phyloP scores from a whole-genome alignment of 1,140 invertebrate species.

The Drosophila tropicalis region DNA sequence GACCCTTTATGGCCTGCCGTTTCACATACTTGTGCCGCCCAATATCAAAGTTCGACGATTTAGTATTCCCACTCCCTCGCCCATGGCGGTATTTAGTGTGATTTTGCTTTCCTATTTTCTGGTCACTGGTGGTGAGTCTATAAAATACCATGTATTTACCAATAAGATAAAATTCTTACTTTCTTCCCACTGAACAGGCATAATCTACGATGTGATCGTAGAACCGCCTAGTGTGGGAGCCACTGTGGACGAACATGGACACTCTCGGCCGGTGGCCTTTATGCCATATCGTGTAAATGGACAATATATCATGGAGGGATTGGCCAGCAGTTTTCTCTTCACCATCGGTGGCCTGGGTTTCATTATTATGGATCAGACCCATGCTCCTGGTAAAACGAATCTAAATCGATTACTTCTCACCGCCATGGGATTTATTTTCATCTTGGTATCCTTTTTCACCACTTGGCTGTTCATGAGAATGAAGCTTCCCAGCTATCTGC shows the following conservation, averaged over 20 bases:
- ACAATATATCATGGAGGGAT: slow-evolving; percentile 99
- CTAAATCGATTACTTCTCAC: slow-evolving; percentile 96
- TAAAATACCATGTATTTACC: neutral
- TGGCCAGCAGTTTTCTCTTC: slow-evolving; percentile 98
- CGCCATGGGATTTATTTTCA: slow-evolving; percentile 95
- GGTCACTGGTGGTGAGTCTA: slow-evolving; percentile 95
- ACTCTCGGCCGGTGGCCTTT: slow-evolving; percentile 97
- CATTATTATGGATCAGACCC: slow-evolving; percentile 97
- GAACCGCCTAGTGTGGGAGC: slow-evolving; percentile 99
- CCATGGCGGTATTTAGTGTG: slow-evolving; percentile 96
- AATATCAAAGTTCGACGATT: slow-evolving; percentile 95
- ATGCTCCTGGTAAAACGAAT: slow-evolving; percentile 95
- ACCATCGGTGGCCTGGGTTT: slow-evolving; percentile 98
- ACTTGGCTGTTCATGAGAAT: slow-evolving; percentile 99
- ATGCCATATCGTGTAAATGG: slow-evolving; percentile 99
- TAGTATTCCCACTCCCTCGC: slow-evolving; percentile 90
- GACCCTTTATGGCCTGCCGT: slow-evolving; percentile 91
- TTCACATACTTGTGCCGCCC: slow-evolving; percentile 93
- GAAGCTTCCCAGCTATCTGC: slow-evolving; percentile 94
- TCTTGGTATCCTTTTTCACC: slow-evolving; percentile 97
- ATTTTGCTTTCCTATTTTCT: slow-evolving; percentile 98
- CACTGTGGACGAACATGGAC: slow-evolving; percentile 98
- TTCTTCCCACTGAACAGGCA: slow-evolving; percentile 87
- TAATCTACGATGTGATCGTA: slow-evolving; percentile 99
- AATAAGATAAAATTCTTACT: neutral